These are phyloP conservation scores for Allophyes oxyacanthae DNA, from an alignment of 2,888 invertebrate genomes.

Conservation along the genomic window DNA sequence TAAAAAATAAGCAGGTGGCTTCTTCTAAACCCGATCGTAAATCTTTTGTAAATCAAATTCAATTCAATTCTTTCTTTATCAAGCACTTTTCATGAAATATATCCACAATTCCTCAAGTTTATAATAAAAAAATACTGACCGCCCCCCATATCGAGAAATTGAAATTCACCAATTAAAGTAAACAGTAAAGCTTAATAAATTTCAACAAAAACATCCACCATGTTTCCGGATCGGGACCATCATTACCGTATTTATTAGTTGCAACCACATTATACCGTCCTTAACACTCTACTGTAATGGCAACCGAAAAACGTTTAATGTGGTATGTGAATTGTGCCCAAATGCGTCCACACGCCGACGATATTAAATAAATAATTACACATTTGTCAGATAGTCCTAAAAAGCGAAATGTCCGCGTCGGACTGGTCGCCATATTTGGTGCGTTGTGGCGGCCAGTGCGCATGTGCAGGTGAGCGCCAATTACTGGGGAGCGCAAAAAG, in stretches of 20 bases:
- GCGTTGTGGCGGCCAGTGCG: slow-evolving; percentile 68
- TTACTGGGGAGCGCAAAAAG: slow-evolving; percentile 84
- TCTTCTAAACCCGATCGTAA: too few species aligned
- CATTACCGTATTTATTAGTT: slow-evolving; percentile 66
- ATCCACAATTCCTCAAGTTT: not conserved
- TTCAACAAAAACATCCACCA: slow-evolving; percentile 57
- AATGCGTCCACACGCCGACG: slow-evolving; percentile 74
- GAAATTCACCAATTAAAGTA: slow-evolving; percentile 68
- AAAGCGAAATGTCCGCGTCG: slow-evolving; percentile 80
- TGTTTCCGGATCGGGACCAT: slow-evolving; percentile 58
- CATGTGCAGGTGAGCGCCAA: slow-evolving; percentile 84
- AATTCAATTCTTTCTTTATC: too few species aligned
- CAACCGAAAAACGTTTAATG: slow-evolving; percentile 73
- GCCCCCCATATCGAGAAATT: slow-evolving; percentile 58
- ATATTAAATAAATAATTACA: slow-evolving; percentile 89
- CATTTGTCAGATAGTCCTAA: slow-evolving; percentile 88
- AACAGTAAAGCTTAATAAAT: slow-evolving; percentile 70
- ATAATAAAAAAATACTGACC: slow-evolving; percentile 13
- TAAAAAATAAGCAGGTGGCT: too few species aligned
- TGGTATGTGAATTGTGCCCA: slow-evolving; percentile 86
- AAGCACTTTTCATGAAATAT: too few species aligned
- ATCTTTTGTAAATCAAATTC: too few species aligned
- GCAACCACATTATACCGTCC: slow-evolving; percentile 61
- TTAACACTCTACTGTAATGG: slow-evolving; percentile 69
- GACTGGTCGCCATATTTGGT: slow-evolving; percentile 82